phyloP scores from a whole-genome alignment of 2,888 invertebrate species.

The Euplagia quadripunctaria region DNA sequence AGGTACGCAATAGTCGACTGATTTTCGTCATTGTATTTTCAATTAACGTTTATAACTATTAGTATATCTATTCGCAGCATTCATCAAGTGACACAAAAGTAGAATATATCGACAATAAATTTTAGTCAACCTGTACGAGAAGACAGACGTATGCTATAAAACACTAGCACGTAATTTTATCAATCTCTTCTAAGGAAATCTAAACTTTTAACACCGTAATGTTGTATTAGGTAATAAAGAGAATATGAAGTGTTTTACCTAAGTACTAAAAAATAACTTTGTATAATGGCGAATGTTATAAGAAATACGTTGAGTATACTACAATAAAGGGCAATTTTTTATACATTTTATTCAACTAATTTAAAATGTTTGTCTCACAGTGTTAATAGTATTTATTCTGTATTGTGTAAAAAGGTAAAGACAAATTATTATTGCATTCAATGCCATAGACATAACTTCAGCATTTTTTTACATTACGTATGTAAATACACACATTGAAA shows the following conservation, averaged over 20 bases:
- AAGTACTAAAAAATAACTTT: not conserved
- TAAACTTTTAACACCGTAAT: not conserved
- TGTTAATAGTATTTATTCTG: too few relatives aligned
- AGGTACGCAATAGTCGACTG: slow-evolving; percentile 49
- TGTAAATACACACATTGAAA: too few relatives aligned
- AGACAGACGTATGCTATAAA: not conserved
- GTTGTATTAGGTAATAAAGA: not conserved
- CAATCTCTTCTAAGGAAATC: not conserved
- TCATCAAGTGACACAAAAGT: not conserved
- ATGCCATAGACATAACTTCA: too few relatives aligned
- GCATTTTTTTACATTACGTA: too few relatives aligned
- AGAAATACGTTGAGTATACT: not conserved
- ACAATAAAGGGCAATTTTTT: not conserved
- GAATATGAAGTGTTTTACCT: not conserved
- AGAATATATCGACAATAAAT: too few relatives aligned
- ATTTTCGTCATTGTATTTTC: slow-evolving; percentile 58
- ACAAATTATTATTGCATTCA: too few relatives aligned
- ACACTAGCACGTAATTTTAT: not conserved
- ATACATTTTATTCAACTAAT: not conserved
- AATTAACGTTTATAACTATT: slow-evolving; percentile 29
- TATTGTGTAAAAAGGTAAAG: too few relatives aligned
- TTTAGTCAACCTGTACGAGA: too few relatives aligned
- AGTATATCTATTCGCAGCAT: slow-evolving; percentile 3
- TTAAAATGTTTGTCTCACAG: too few relatives aligned
- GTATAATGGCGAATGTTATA: not conserved